phyloP scores from a whole-genome alignment of 1,140 invertebrate species.

The Drosophila repletoides region DNA sequence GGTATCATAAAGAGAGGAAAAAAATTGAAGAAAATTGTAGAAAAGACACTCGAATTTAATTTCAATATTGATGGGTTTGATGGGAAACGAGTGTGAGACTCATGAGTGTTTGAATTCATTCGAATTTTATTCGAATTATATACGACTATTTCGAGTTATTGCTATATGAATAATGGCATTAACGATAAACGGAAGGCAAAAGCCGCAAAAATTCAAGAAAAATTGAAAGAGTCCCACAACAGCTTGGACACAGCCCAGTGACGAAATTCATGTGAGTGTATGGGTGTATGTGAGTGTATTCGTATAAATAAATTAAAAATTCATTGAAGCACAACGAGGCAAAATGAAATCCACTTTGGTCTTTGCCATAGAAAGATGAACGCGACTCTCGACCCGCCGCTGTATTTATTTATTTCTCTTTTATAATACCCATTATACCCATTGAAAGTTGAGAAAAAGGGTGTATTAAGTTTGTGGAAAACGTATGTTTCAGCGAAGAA shows the following conservation, averaged over 20 bases:
- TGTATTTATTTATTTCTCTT: constrained; percentile 10
- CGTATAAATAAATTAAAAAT: constrained; percentile 70
- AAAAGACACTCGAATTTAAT: no score
- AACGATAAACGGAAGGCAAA: constrained; percentile 39
- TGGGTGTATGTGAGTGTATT: constrained; percentile 20
- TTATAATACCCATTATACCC: background rate
- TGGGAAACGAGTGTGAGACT: no score
- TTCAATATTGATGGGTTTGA: no score
- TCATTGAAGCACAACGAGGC: constrained; percentile 65
- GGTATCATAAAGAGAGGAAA: no score
- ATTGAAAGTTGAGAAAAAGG: no score
- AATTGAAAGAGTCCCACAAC: no score
- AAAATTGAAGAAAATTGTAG: no score
- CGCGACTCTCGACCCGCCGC: constrained; percentile 11
- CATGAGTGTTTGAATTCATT: no score
- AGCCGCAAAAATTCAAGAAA: constrained; percentile 12
- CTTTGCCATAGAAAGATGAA: constrained; percentile 13
- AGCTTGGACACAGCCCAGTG: no score
- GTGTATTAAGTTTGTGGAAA: no score
- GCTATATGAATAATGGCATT: constrained; percentile 29
- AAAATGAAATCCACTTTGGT: constrained; percentile 56
- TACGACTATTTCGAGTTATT: constrained; percentile 31
- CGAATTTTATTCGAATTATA: constrained; percentile 20
- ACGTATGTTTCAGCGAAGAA: no score
- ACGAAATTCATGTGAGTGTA: constrained; percentile 12